Evolutionary conservation across 2,113 vertebrate genomes (phyloP).

Genomic region (Indicator maculatus): DNA sequence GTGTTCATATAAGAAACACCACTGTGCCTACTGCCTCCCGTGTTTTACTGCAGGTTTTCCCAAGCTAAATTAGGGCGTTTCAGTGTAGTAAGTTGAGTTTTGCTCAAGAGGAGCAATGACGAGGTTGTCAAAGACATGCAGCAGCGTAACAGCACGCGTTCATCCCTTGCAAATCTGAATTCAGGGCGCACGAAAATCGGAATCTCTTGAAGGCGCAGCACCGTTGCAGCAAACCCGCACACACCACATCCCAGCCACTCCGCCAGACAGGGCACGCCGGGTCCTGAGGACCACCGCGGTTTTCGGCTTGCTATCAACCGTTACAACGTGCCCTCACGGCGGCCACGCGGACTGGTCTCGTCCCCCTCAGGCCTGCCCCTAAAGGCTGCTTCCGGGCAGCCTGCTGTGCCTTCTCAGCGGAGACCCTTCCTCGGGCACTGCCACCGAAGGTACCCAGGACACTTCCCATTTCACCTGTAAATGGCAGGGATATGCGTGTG

Average conservation of each 20-base stretch:
- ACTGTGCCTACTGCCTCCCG: background rate
- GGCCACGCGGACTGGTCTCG: fast-evolving
- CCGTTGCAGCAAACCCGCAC: fast-evolving
- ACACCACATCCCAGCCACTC: background rate
- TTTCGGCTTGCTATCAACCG: background rate
- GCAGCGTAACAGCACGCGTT: fast-evolving
- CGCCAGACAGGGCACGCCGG: background rate
- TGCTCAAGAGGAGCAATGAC: fast-evolving
- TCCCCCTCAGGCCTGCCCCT: fast-evolving
- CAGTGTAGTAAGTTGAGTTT: fast-evolving
- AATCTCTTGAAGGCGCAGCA: fast-evolving
- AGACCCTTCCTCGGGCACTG: background rate
- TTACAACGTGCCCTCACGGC: background rate
- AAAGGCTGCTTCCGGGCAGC: background rate
- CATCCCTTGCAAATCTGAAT: fast-evolving
- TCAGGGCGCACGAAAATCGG: fast-evolving
- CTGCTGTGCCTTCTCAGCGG: fast-evolving
- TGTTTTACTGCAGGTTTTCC: background rate
- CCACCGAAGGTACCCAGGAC: fast-evolving
- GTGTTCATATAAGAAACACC: background rate
- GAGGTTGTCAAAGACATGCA: background rate
- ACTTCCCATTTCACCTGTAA: fast-evolving
- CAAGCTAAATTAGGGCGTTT: background rate
- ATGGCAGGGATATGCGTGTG: background rate
- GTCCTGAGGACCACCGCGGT: fast-evolving